A percentile compares a stretch with the other conserved stretches of the same genome.
These are phyloP conservation scores for Coptodon rendalli DNA, from an alignment of 2,113 vertebrate species.

Conservation along the genomic window DNA sequence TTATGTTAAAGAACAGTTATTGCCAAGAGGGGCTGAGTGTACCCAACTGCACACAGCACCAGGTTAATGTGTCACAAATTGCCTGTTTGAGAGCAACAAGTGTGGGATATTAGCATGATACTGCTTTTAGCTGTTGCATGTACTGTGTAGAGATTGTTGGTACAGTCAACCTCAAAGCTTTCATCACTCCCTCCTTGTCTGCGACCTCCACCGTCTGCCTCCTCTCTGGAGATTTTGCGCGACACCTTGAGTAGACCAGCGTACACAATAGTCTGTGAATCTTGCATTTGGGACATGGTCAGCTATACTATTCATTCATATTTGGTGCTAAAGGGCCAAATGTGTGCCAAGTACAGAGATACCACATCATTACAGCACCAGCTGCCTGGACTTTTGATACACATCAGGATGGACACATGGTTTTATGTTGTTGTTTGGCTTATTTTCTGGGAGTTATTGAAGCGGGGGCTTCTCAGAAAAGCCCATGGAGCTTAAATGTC, in stretches of 20 bases:
- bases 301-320: neutral
- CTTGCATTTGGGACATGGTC: neutral
- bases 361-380: neutral
- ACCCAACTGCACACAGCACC: neutral
- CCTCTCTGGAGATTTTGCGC: neutral
- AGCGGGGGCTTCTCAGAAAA: neutral
- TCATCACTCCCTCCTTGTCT: neutral
- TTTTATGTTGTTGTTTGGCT: neutral
- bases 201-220: constrained; percentile 2
- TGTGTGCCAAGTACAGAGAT: neutral
- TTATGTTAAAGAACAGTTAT: neutral
- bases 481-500: neutral
- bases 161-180: neutral
- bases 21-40: neutral
- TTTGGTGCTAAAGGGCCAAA: neutral
- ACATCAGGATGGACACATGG: neutral
- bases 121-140: neutral
- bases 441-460: neutral
- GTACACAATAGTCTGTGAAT: neutral
- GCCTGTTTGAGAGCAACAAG: neutral
- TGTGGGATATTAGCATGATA: neutral
- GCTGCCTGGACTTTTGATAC: neutral
- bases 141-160: neutral
- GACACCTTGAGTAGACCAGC: neutral
- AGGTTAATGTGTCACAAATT: neutral